Conservation (phyloP, 2,888 invertebrate genomes). For the Lithophane semibrunnea region DNA sequence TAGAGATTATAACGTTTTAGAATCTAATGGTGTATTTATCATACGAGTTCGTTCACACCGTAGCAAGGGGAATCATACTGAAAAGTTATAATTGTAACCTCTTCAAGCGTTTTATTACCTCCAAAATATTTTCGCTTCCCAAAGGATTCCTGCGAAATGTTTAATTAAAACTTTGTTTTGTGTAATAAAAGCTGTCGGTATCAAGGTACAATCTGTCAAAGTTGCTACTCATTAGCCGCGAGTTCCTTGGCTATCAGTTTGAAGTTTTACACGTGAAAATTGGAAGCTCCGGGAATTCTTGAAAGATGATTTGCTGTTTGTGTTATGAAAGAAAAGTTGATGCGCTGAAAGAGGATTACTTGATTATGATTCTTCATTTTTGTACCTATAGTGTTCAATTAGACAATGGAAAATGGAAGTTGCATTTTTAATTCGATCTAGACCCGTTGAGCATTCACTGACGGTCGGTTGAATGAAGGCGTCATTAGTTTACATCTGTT, state of each 20-base stretch:
- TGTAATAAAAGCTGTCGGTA: slow-evolving; percentile 60
- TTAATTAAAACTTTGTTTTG: slow-evolving; percentile 67
- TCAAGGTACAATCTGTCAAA: slow-evolving; percentile 62
- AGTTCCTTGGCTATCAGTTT: slow-evolving; percentile 39
- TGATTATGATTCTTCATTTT: not conserved
- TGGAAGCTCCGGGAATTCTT: slow-evolving; percentile 24
- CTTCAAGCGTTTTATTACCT: slow-evolving; percentile 61
- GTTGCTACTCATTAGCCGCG: slow-evolving; percentile 59
- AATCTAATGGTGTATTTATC: not conserved
- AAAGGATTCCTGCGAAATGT: slow-evolving; percentile 58
- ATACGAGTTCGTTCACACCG: slow-evolving; percentile 9
- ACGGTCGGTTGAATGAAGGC: too few species aligned
- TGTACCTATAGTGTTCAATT: not conserved
- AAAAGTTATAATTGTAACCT: slow-evolving; percentile 59
- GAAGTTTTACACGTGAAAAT: slow-evolving; percentile 48
- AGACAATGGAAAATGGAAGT: not conserved
- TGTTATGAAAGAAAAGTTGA: slow-evolving; percentile 16
- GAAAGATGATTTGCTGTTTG: slow-evolving; percentile 22
- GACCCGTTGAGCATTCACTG: not conserved
- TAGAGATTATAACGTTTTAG: not conserved
- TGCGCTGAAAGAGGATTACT: slow-evolving; percentile 5
- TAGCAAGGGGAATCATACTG: slow-evolving; percentile 43
- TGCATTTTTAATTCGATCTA: not conserved
- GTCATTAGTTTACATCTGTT: not conserved
- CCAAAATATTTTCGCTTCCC: slow-evolving; percentile 59